Evolutionary conservation across 2,797 vertebrate genomes (phyloP), one percentile per base, ranked within the genome.

Genomic region (Sebastes miniatus): DNA sequence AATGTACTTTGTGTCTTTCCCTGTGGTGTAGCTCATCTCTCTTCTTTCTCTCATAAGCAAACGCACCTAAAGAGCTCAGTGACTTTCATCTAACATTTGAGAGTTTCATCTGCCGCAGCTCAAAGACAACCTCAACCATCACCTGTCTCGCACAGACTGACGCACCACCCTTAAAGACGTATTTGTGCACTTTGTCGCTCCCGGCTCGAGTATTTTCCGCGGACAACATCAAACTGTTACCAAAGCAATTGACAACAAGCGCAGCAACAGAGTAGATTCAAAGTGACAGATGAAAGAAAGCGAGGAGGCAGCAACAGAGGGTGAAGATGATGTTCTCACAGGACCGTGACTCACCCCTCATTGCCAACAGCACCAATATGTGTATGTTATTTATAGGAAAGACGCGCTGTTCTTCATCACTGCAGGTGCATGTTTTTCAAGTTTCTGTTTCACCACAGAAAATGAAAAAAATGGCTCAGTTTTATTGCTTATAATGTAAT

Each of bases 331-430:
- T 79, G 88, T 80, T 90, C 87, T 90, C 82, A 65, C 77, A 78
- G 81, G 76, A 70, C 66, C n/a, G 39, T 94, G 93, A 94, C 90
- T 95, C 94, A 94, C 77, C 32, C 32, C 86, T 87, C 78, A 67
- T 81, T 82, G 90, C 92, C 90, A 57, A 71, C 83, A 87, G 93
- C 93, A 56, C 52, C 73, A 18, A 83, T 77, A 72, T 80, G 79
- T 83, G 63, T 74, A 83, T 68, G 80, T 87, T 94, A 93, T 94
- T 93, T 91, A 89, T 88, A 88, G 90, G 58, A 59, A 22, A 70
- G 50, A 74, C 11, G 8, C 32, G 58, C 74, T 85, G 69, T 83
- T 80, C 75, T 66, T 52, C 31, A 34, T 84, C 79, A 59, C 77
- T 84, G 77, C 54, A 75, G 68, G 80, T 87, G 54, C 71, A 39